A percentile compares a stretch with the other conserved stretches of the same genome.
These are phyloP conservation scores for Apolygus lucorum DNA, from an alignment of 1,140 invertebrate species.

Conservation along the genomic window DNA sequence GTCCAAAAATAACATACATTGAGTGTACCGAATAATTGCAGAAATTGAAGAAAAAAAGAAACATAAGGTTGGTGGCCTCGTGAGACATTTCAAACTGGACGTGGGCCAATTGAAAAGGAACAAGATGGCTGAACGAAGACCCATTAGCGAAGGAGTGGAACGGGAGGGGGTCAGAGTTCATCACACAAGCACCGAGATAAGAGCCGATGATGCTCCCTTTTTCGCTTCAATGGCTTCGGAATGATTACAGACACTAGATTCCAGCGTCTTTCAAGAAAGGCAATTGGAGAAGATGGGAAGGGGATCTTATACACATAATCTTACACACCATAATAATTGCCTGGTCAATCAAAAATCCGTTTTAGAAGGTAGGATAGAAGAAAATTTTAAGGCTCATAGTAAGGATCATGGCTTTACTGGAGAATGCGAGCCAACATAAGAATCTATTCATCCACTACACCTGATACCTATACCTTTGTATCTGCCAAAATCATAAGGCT, in stretches of 20 bases:
- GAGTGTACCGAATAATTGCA: not conserved
- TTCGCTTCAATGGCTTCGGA: no score
- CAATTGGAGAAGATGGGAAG: not conserved
- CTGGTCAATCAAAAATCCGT: no score
- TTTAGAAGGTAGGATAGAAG: no score
- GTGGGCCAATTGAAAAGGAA: not conserved
- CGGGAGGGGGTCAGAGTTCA: not conserved
- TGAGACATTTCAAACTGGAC: not conserved
- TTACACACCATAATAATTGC: no score
- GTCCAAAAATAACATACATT: not conserved
- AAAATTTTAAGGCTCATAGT: no score
- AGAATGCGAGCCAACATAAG: no score
- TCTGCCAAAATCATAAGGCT: no score
- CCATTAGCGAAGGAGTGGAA: no score
- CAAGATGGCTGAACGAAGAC: not conserved
- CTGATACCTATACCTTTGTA: no score
- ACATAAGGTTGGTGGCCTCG: not conserved
- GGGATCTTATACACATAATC: not conserved
- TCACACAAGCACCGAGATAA: not conserved
- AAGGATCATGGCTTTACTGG: no score
- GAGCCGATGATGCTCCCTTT: not conserved
- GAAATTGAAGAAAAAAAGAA: not conserved
- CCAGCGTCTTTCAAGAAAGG: not conserved
- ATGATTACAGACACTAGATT: not conserved
- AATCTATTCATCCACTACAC: no score